These are phyloP conservation scores for Andrena praecox DNA, from an alignment of 2,888 invertebrate species.

Conservation along the genomic window DNA sequence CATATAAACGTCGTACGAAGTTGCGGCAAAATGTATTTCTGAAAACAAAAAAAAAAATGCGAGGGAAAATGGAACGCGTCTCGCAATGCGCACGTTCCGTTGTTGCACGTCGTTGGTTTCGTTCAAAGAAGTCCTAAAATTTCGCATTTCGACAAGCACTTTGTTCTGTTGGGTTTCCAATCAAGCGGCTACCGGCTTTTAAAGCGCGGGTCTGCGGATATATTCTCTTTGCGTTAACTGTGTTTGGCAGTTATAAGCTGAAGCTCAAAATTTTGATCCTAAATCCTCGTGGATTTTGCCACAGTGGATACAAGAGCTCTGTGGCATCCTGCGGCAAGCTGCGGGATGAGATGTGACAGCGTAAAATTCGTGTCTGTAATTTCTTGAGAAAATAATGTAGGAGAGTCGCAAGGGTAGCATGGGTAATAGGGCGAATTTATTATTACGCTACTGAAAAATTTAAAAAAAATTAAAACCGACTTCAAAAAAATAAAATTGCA, in stretches of 20 bases:
- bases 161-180: slow-evolving; percentile 7
- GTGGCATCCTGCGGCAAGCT: slow-evolving; percentile 40
- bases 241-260: slow-evolving; percentile 13
- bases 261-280: slow-evolving; percentile 29
- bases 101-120: neutral
- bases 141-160: neutral
- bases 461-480: too few relatives aligned
- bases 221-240: neutral
- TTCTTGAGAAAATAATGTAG: slow-evolving; percentile 9
- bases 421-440: too few relatives aligned
- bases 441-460: too few relatives aligned
- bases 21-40: too few relatives aligned
- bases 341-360: slow-evolving; percentile 40
- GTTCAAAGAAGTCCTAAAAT: neutral
- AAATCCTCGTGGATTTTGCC: slow-evolving; percentile 36
- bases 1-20: too few relatives aligned
- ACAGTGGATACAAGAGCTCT: slow-evolving; percentile 24
- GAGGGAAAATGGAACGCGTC: neutral
- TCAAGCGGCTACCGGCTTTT: slow-evolving; percentile 18
- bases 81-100: neutral
- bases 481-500: too few relatives aligned
- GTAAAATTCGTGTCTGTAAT: slow-evolving; percentile 35
- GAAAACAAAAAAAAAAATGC: neutral
- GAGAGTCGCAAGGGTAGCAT: too few relatives aligned
- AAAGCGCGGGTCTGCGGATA: slow-evolving; percentile 15